phyloP scores from a whole-genome alignment of 1,140 invertebrate species.

The Drepana arcuata region DNA sequence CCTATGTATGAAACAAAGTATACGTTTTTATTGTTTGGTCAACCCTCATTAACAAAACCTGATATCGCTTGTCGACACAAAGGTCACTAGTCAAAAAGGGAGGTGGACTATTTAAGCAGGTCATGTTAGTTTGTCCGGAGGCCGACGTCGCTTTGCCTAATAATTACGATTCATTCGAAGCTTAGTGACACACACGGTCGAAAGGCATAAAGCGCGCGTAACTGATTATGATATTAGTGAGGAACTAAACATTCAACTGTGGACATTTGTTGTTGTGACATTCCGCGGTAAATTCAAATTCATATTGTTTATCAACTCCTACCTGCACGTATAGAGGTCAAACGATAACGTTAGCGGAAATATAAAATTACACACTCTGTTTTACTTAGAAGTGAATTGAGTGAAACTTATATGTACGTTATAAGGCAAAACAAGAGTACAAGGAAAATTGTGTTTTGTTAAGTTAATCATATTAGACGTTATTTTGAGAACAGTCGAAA shows the following conservation, averaged over 20 bases:
- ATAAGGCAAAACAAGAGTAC: too few species aligned
- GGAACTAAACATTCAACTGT: constrained; percentile 6
- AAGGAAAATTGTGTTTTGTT: too few species aligned
- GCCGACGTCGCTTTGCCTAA: constrained; percentile 11
- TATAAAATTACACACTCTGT: too few species aligned
- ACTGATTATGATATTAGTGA: constrained; percentile 11
- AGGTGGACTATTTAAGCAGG: constrained; percentile 8
- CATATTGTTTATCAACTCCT: too few species aligned
- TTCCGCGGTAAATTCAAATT: constrained; percentile 17
- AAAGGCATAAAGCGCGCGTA: constrained; percentile 8
- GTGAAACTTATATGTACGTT: too few species aligned
- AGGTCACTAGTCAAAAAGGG: constrained; percentile 25
- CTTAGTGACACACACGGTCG: too few species aligned
- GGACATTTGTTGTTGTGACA: constrained; percentile 19
- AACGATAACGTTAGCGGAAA: too few species aligned
- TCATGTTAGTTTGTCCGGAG: constrained; percentile 12
- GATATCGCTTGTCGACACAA: constrained; percentile 24
- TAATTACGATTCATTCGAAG: constrained; percentile 8
- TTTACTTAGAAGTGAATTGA: too few species aligned
- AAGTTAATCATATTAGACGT: too few species aligned
- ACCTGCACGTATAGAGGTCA: too few species aligned
- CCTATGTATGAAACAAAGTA: constrained; percentile 57
- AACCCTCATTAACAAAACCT: constrained; percentile 43
- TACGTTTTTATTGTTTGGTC: constrained; percentile 54
- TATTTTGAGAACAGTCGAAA: constrained; percentile 6